Conservation (phyloP, 53 echinoderm and acorn worm genomes). For the Temnopleurus reevesii region DNA sequence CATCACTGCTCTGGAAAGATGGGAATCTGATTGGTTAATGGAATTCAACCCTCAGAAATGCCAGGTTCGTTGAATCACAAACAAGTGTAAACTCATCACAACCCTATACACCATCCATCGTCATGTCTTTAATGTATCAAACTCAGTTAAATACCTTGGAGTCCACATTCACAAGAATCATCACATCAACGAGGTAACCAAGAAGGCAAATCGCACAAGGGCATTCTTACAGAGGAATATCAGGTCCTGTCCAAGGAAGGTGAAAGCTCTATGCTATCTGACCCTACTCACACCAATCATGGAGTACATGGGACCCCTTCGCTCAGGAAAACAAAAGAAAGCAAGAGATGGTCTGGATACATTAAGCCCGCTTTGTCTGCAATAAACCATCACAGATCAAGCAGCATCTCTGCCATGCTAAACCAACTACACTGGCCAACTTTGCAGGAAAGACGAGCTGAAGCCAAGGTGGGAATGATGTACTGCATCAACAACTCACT, state of each 20-base stretch:
- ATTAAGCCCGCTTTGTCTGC: no score
- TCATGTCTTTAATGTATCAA: conserved; percentile 2
- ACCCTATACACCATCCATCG: conserved; percentile 31
- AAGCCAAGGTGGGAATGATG: conserved; percentile 50
- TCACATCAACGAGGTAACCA: not conserved
- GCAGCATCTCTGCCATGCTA: conserved; percentile 54
- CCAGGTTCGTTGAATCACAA: conserved; percentile 57
- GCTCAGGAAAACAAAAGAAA: no score
- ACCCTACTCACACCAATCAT: not conserved
- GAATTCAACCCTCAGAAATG: conserved; percentile 58
- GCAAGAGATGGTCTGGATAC: no score
- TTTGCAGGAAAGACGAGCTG: conserved; percentile 30
- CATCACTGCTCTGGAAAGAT: no score
- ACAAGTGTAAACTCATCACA: conserved; percentile 45
- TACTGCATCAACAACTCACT: conserved; percentile 37
- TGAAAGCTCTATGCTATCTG: not conserved
- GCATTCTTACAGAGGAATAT: not conserved
- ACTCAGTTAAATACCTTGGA: conserved; percentile 62
- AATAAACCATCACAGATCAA: no score
- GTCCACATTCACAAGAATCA: conserved; percentile 36
- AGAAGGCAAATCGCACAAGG: not conserved
- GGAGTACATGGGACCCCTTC: no score
- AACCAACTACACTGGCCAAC: conserved; percentile 45
- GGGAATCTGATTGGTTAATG: conserved; percentile 50
- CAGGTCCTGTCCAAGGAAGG: not conserved